A percentile compares a stretch with the other conserved stretches of the same genome.
phyloP scores from a whole-genome alignment of 2,113 vertebrate species.

The Ptilonorhynchus violaceus region DNA sequence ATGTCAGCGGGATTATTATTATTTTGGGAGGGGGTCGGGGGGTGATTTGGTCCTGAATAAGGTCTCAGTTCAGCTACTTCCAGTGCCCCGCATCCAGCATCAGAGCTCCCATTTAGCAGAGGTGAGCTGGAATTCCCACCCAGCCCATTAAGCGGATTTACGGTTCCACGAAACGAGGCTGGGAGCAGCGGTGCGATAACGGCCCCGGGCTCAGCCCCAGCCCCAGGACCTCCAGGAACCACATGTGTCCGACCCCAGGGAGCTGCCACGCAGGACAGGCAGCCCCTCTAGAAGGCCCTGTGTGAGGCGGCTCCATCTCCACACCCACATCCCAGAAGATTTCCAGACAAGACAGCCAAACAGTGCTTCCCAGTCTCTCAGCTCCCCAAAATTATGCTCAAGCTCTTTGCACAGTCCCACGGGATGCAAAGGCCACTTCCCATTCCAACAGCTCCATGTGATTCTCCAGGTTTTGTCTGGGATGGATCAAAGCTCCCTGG shows the following conservation, averaged over 20 bases:
- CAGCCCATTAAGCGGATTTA: constrained; percentile 33
- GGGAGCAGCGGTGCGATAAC: neutral
- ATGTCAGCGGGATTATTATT: constrained; percentile 44
- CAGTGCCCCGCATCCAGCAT: neutral
- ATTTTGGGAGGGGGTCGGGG: constrained; percentile 43
- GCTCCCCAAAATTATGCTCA: neutral
- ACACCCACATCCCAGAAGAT: neutral
- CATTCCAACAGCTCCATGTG: neutral
- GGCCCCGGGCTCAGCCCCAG: neutral
- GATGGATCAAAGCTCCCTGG: neutral
- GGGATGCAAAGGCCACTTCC: neutral
- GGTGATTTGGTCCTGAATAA: constrained; percentile 48
- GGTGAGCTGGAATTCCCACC: constrained; percentile 27
- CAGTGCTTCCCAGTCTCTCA: neutral
- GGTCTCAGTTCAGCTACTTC: constrained; percentile 44
- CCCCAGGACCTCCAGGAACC: neutral
- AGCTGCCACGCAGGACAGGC: fast-evolving
- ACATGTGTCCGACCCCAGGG: neutral
- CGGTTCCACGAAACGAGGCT: neutral
- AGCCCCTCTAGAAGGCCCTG: neutral
- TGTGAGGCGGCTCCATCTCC: neutral
- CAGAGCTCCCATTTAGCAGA: neutral
- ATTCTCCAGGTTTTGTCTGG: neutral
- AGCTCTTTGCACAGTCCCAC: neutral
- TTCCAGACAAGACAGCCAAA: neutral